Evolutionary conservation across 2,797 vertebrate genomes (phyloP).

Genomic region (Crocodylus rhombifer): DNA sequence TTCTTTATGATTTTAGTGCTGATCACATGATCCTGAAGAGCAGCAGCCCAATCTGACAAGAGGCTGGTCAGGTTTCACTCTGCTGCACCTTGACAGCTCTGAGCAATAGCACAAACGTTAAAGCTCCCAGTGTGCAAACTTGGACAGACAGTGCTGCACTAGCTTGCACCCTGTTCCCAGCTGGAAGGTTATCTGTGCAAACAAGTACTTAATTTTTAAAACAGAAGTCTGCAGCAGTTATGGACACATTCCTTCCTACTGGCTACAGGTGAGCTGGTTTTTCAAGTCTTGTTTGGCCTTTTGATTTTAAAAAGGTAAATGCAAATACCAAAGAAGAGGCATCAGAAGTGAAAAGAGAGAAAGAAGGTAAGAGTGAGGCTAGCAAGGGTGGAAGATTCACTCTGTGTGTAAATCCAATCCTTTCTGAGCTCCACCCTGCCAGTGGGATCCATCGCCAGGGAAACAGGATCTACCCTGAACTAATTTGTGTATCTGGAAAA

Average conservation of each 20-base stretch:
- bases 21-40: neutral
- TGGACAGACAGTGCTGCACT: neutral
- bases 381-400: neutral
- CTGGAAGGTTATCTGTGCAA: neutral
- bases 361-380: neutral
- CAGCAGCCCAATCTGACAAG: neutral
- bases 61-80: neutral
- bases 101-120: neutral
- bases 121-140: neutral
- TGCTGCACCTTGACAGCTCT: accelerated
- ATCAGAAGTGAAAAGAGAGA: constrained; percentile 15
- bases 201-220: neutral
- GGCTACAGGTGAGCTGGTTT: neutral
- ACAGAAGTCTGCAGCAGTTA: neutral
- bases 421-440: constrained; percentile 13
- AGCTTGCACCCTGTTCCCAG: neutral
- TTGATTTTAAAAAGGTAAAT: neutral
- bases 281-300: neutral
- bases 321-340: neutral
- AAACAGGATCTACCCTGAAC: constrained; percentile 6
- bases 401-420: neutral
- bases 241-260: neutral
- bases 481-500: constrained; percentile 9
- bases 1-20: neutral
- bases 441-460: neutral